Conservation (phyloP, 2,888 invertebrate species). For the Rotaria macrura region DNA sequence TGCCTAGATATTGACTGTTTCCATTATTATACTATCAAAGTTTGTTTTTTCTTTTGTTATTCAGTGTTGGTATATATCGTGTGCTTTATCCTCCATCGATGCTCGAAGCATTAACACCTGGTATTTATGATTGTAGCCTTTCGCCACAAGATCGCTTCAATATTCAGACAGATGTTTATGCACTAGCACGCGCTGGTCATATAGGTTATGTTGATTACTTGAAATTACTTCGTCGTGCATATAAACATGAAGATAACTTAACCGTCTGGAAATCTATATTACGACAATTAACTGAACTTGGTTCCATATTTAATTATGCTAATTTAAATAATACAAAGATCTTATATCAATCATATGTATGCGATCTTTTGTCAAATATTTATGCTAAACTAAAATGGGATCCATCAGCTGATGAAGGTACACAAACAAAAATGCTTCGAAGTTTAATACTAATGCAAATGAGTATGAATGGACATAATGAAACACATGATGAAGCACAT, state of each 20-base stretch:
- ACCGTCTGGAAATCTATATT: conserved; percentile 12
- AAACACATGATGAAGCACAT: neutral
- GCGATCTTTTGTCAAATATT: neutral
- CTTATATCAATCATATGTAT: neutral
- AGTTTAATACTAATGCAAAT: neutral
- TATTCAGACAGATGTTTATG: conserved; percentile 1
- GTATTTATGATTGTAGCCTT: neutral
- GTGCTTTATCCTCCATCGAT: neutral
- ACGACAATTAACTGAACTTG: conserved; percentile 1
- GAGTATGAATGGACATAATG: neutral
- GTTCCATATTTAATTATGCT: neutral
- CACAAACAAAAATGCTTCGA: neutral
- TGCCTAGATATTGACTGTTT: too few relatives aligned
- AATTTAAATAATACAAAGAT: neutral
- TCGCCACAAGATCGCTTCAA: conserved; percentile 6
- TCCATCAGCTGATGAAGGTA: neutral
- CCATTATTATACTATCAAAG: neutral
- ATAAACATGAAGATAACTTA: neutral
- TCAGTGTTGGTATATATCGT: neutral
- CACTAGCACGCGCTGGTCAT: neutral
- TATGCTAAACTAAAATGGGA: neutral
- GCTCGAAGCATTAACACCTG: neutral
- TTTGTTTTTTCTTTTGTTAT: neutral
- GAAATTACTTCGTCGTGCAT: neutral
- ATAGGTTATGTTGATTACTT: neutral